Conservation (phyloP, 2,888 invertebrate species). For the Drosophila aldrichi region DNA sequence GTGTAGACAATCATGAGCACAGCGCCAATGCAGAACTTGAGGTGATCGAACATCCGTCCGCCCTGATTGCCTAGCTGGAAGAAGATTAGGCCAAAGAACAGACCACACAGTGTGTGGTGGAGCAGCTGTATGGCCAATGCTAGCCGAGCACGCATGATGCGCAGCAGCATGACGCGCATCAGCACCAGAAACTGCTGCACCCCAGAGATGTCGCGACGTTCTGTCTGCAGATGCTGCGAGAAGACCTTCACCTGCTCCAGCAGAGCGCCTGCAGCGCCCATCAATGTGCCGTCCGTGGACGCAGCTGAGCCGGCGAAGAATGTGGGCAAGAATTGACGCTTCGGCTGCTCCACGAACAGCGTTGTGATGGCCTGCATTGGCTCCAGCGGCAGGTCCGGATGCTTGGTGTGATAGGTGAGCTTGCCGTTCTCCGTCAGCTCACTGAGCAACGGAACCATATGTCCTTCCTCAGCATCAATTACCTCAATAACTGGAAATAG, state of each 20-base stretch:
- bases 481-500: slow-evolving; percentile 87
- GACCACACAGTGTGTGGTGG: slow-evolving; percentile 88
- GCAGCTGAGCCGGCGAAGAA: slow-evolving; percentile 70
- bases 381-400: slow-evolving; percentile 65
- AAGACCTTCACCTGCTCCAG: slow-evolving; percentile 87
- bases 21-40: slow-evolving; percentile 89
- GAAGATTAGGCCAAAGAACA: slow-evolving; percentile 87
- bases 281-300: slow-evolving; percentile 70
- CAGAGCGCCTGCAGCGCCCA: slow-evolving; percentile 78
- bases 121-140: slow-evolving; percentile 88
- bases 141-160: slow-evolving; percentile 87
- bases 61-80: slow-evolving; percentile 89
- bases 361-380: slow-evolving; percentile 85
- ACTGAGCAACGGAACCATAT: slow-evolving; percentile 86
- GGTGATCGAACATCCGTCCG: slow-evolving; percentile 89
- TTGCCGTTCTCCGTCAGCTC: slow-evolving; percentile 88
- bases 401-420: slow-evolving; percentile 72
- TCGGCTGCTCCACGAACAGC: slow-evolving; percentile 82
- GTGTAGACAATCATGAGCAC: slow-evolving; percentile 89
- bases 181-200: slow-evolving; percentile 88
- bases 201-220: slow-evolving; percentile 86
- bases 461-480: slow-evolving; percentile 86
- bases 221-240: slow-evolving; percentile 81
- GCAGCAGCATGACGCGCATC: slow-evolving; percentile 87
- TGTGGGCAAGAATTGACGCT: slow-evolving; percentile 59